Percentiles rank a stretch among this genome's conserved stretches.
These are phyloP conservation scores for Bombylius major DNA, from an alignment of 2,888 invertebrate species.

Conservation along the genomic window DNA sequence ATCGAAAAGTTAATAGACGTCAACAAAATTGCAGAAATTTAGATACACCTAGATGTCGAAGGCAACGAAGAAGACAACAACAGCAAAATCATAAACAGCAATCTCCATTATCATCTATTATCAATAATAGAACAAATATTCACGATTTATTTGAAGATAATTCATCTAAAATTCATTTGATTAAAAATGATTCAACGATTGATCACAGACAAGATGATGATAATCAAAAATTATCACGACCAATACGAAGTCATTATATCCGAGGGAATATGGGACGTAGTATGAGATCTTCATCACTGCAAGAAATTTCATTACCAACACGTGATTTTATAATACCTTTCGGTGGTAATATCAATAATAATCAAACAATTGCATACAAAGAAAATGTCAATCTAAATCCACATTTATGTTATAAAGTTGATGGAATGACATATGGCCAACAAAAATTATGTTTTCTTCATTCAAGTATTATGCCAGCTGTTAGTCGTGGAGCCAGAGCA, in stretches of 20 bases:
- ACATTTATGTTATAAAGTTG: conserved; percentile 31
- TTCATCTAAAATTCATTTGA: too few species aligned
- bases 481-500: conserved; percentile 35
- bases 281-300: background rate
- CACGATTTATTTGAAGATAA: too few species aligned
- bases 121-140: too few species aligned
- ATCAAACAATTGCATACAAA: conserved; percentile 22
- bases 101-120: background rate
- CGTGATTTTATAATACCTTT: conserved; percentile 6
- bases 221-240: conserved; percentile 24
- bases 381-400: conserved; percentile 34
- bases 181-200: background rate
- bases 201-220: conserved; percentile 3
- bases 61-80: conserved; percentile 30
- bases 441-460: conserved; percentile 33
- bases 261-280: conserved; percentile 10
- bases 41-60: conserved; percentile 29
- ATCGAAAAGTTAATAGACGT: conserved; percentile 18
- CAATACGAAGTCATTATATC: conserved; percentile 26
- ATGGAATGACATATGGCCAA: conserved; percentile 31
- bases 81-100: conserved; percentile 7
- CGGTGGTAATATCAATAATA: conserved; percentile 16
- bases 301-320: too few species aligned
- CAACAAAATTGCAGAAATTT: conserved; percentile 28
- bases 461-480: conserved; percentile 36